Percentiles rank a stretch among this genome's conserved stretches.
phyloP scores from a whole-genome alignment of 2,113 vertebrate genomes.

The Nothoprocta perdicaria region DNA sequence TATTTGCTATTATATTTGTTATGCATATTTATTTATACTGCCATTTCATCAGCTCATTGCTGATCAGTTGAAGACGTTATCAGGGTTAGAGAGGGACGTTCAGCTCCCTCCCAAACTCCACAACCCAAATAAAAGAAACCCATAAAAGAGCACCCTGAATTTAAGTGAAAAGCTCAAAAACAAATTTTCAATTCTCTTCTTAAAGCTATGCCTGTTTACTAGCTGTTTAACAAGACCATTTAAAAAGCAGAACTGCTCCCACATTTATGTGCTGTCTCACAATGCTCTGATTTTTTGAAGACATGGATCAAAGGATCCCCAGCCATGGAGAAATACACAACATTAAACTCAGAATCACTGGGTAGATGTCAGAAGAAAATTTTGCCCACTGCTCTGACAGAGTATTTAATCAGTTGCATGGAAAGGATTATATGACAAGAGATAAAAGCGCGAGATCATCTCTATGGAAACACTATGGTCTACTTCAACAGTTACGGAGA shows the following conservation, averaged over 20 bases:
- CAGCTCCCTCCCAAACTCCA: fast-evolving
- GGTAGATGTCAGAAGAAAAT: background rate
- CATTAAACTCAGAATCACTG: background rate
- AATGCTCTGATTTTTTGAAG: slow-evolving; percentile 9
- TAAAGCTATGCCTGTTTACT: background rate
- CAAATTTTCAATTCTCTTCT: background rate
- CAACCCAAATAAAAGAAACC: background rate
- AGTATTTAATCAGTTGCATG: slow-evolving; percentile 21
- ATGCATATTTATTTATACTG: background rate
- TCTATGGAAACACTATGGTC: slow-evolving; percentile 63
- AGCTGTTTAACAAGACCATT: background rate
- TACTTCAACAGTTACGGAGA: slow-evolving; percentile 13
- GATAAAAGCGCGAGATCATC: slow-evolving; percentile 46
- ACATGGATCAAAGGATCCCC: background rate
- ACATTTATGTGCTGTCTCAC: background rate
- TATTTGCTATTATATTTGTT: background rate
- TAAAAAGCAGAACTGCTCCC: background rate
- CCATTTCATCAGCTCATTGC: background rate
- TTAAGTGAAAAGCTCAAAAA: background rate
- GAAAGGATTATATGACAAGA: slow-evolving; percentile 28
- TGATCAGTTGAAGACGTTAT: background rate
- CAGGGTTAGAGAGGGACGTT: background rate
- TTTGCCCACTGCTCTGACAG: background rate
- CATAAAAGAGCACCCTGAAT: background rate
- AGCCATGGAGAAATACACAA: background rate